phyloP scores from a whole-genome alignment of 2,113 vertebrate species.

The Aspiorhynchus laticeps region DNA sequence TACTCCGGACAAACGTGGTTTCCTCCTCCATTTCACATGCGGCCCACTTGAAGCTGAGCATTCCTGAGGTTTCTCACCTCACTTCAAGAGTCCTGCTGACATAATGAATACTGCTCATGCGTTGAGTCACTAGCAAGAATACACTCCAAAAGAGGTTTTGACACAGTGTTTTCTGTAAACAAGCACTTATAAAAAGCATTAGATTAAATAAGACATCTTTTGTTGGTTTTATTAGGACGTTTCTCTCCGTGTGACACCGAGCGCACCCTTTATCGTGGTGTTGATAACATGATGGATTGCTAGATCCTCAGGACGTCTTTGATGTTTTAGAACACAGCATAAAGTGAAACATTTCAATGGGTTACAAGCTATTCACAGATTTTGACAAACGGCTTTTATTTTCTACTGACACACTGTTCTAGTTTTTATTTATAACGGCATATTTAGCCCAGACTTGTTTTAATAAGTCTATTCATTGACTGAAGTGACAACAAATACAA shows the following conservation, averaged over 20 bases:
- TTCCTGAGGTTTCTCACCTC: constrained; percentile 53
- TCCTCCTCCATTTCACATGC: constrained; percentile 1
- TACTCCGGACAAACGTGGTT: not conserved
- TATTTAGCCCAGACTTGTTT: not conserved
- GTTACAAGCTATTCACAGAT: not conserved
- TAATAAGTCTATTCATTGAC: constrained; percentile 12
- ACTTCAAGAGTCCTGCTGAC: constrained; percentile 17
- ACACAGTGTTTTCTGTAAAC: not conserved
- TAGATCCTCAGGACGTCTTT: not conserved
- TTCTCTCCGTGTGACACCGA: constrained; percentile 18
- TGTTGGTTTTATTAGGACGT: not conserved
- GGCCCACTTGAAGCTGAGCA: constrained; percentile 20
- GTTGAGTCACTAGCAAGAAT: not conserved
- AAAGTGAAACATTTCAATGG: not conserved
- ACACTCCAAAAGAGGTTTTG: not conserved
- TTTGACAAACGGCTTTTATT: not conserved
- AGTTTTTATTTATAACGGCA: constrained; percentile 6
- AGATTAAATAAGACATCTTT: not conserved
- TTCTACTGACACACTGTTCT: constrained; percentile 3
- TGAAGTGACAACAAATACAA: not conserved
- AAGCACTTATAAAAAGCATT: not conserved
- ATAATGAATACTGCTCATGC: not conserved
- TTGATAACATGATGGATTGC: constrained; percentile 20
- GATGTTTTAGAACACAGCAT: not conserved
- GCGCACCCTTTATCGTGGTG: not conserved